A percentile compares a stretch with the other conserved stretches of the same genome.
phyloP scores from a whole-genome alignment of 2,888 invertebrate species.

The Amblyteles armatorius region DNA sequence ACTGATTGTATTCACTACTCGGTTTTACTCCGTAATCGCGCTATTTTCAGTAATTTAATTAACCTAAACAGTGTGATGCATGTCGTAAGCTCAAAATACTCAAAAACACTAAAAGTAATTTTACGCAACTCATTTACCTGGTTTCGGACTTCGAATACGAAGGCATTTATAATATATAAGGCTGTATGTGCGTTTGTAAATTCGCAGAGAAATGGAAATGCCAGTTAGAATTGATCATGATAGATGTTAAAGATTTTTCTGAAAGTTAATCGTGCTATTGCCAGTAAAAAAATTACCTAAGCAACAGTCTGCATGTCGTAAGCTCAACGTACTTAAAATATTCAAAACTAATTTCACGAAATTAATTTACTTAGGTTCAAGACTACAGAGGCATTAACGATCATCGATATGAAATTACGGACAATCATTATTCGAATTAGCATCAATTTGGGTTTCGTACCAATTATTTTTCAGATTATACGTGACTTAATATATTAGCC shows the following conservation, averaged over 20 bases:
- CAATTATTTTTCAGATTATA: background rate
- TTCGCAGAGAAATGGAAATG: background rate
- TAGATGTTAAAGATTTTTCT: background rate
- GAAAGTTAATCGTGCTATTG: background rate
- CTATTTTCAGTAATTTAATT: background rate
- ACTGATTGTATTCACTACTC: background rate
- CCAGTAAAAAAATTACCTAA: background rate
- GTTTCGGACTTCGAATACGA: background rate
- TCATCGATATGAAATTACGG: background rate
- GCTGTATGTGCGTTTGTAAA: background rate
- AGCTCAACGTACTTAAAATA: background rate
- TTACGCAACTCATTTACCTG: background rate
- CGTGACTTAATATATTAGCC: background rate
- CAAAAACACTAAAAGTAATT: background rate
- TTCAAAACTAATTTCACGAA: background rate
- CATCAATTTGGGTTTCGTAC: background rate
- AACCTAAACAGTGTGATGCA: background rate
- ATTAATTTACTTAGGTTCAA: background rate
- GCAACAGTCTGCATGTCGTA: background rate
- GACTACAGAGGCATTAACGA: background rate
- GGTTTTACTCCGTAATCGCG: background rate
- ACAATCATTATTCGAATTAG: background rate
- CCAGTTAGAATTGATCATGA: background rate
- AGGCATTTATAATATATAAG: background rate
- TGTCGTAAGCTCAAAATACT: background rate